phyloP scores from a whole-genome alignment of 35 echinoderm and acorn worm species.

The Heliocidaris erythrogramma region DNA sequence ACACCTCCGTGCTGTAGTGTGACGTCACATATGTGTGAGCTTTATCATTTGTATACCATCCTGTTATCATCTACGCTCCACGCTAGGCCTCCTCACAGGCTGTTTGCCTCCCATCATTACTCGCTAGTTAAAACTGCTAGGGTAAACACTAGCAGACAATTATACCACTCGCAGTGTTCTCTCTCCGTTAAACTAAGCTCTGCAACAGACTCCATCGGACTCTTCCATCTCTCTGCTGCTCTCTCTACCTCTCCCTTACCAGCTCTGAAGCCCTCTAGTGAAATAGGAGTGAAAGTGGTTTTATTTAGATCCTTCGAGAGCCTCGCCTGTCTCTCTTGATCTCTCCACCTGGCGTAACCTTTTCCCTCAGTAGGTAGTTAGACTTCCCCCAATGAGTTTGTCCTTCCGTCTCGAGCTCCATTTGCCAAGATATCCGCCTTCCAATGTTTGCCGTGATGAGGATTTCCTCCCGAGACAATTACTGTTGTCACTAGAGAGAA shows the following conservation, averaged over 20 bases:
- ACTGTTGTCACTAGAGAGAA: background rate
- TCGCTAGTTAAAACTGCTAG: background rate
- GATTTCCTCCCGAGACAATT: background rate
- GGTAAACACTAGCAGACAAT: background rate
- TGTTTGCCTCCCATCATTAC: background rate
- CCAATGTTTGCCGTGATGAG: background rate
- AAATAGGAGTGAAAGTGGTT: background rate
- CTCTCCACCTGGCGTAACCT: background rate
- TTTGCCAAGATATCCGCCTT: background rate
- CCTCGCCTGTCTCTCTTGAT: background rate
- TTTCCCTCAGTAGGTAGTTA: background rate
- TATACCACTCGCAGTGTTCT: background rate
- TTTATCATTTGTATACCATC: background rate
- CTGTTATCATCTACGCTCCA: background rate
- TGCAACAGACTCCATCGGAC: background rate
- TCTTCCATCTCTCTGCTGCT: background rate
- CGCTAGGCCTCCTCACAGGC: background rate
- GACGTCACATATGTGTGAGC: background rate
- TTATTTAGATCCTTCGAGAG: background rate
- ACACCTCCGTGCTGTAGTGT: background rate
- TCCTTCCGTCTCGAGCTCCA: background rate
- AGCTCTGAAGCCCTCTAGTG: background rate
- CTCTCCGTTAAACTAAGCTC: background rate
- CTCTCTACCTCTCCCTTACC: background rate
- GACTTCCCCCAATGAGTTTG: background rate